Evolutionary conservation across 2,888 invertebrate genomes (phyloP).

Genomic region (Alloplasta piceator): DNA sequence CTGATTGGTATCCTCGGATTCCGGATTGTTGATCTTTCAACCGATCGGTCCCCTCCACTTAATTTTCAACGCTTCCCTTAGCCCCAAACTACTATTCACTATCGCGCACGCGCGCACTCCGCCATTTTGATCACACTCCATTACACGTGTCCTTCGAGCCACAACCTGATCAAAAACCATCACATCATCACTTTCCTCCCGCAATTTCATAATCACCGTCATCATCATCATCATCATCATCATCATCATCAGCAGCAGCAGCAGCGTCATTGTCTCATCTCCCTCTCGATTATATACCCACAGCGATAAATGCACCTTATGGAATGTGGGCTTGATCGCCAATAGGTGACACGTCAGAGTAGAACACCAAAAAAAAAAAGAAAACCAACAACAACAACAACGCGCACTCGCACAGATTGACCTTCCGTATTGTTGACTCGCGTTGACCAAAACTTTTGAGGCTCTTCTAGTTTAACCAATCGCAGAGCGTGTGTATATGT

Average conservation of each 20-base stretch:
- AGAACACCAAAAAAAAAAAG: not conserved
- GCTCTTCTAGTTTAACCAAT: slow-evolving; percentile 24
- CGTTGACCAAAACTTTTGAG: not conserved
- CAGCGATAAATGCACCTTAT: slow-evolving; percentile 38
- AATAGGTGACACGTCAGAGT: slow-evolving; percentile 41
- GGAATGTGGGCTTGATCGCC: slow-evolving; percentile 42
- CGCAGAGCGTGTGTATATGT: slow-evolving; percentile 45
- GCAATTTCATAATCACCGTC: not conserved
- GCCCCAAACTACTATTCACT: slow-evolving; percentile 26
- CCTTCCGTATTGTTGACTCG: not conserved
- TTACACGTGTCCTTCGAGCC: slow-evolving; percentile 20
- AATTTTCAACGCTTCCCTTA: slow-evolving; percentile 28
- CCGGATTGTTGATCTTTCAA: slow-evolving; percentile 49
- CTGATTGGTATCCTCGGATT: slow-evolving; percentile 72
- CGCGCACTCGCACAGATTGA: slow-evolving; percentile 21
- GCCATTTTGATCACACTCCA: slow-evolving; percentile 48
- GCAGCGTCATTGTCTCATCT: not conserved
- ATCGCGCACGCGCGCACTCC: slow-evolving; percentile 34
- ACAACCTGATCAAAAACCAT: slow-evolving; percentile 12
- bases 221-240: slow-evolving; percentile 1
- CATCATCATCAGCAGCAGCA: too few species aligned
- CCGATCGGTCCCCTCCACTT: slow-evolving; percentile 39
- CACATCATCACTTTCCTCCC: slow-evolving; percentile 41
- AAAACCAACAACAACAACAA: slow-evolving; percentile 20
- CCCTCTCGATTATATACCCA: not conserved